Percentiles rank a stretch among this genome's conserved stretches.
Evolutionary conservation across 2,797 vertebrate genomes (phyloP).

Genomic region (Peromyscus eremicus): DNA sequence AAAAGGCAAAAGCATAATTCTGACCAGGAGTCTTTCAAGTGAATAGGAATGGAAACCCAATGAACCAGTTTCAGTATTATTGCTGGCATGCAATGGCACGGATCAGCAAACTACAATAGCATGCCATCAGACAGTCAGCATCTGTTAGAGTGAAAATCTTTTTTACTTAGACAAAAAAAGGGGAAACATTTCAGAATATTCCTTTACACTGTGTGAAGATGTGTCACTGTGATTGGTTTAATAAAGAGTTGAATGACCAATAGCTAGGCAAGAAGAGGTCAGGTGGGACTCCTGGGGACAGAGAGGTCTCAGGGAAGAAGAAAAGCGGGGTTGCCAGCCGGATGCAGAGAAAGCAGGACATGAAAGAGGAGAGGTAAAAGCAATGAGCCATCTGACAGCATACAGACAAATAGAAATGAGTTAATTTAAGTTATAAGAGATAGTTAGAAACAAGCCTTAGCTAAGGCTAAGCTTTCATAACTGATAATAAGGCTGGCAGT

Average conservation of each 20-base stretch:
- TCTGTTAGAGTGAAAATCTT: background rate
- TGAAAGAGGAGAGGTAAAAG: background rate
- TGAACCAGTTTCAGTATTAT: slow-evolving; percentile 24
- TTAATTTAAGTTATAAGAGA: background rate
- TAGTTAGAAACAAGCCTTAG: background rate
- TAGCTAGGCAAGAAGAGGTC: background rate
- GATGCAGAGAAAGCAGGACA: background rate
- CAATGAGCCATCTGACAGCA: background rate
- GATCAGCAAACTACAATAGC: slow-evolving; percentile 24
- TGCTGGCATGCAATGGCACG: background rate
- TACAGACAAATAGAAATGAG: background rate
- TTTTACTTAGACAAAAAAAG: background rate
- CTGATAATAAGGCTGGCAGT: background rate
- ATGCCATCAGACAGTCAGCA: background rate
- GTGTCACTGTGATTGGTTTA: background rate
- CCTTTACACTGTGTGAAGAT: background rate
- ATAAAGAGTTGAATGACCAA: background rate
- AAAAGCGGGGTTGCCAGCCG: background rate
- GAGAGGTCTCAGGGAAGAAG: background rate
- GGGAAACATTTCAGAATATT: background rate
- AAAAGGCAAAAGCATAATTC: slow-evolving; percentile 17
- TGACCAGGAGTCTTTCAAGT: background rate
- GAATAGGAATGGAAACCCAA: slow-evolving; percentile 9
- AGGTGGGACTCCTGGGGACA: background rate
- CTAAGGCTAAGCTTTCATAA: background rate